Base-by-base conservation (phyloP, 1,140 invertebrate species). In the Drosophila tsacasi region DNA sequence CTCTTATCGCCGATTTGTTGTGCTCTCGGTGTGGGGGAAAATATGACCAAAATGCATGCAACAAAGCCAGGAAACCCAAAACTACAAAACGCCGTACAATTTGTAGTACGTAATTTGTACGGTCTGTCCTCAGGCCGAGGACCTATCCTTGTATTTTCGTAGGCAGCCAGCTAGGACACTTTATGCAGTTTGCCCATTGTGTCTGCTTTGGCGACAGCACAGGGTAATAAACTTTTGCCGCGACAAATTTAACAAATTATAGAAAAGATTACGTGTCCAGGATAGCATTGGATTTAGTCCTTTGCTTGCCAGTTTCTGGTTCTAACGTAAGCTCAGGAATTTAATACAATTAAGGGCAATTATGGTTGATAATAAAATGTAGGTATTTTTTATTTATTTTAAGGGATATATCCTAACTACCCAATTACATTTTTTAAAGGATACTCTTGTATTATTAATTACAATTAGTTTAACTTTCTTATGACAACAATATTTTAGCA, bases 211-310 rank as follows among this genome's bases (percentile, higher is more conserved):
- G 74, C 74, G 76, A 77, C 74, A 77, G 81, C 74, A 77, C 73
- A 69, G 81, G 66, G 85, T 87, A 89, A 87, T 87, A 87, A 87
- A 87, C 84, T 84, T 89, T 87, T 84, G 84, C 77, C 81, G 84
- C 84, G 84, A 87, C 84, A 89, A 87, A 87, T 87, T 87, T 87
- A 87, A 87, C 84, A 89, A 87, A 87, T 87, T 89, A 87, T 87
- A 87, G 84, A 83, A 89, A 87, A 87, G 84, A 87, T 87, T 87
- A 87, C 84, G 84, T 87, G 83, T 69, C 47, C 67, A n/a, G 55
- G 60, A 40, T 77, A 55, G 76, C 50, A 23, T 25, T 54, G 9
- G 8, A 19, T 54, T 66, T 32, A 54, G 61, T 40, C 27, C 15
- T 44, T n/a, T 44, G 27, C 46, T 12, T 35, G 32, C 40, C 9